Conservation (phyloP, 2,888 invertebrate species). For the Boloria euphrosyne region DNA sequence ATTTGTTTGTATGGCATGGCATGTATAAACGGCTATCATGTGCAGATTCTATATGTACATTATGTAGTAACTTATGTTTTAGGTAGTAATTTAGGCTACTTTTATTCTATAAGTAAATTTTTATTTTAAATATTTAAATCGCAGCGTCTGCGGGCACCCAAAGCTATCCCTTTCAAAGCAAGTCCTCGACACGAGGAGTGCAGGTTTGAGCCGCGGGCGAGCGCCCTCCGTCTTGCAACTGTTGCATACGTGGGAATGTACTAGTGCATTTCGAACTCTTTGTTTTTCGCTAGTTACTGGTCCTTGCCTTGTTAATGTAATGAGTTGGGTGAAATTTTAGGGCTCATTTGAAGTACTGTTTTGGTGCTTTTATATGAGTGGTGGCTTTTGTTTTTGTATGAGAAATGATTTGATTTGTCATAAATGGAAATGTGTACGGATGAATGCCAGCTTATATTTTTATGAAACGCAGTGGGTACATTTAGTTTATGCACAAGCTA, state of each 20-base stretch:
- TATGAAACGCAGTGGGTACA: too few species aligned
- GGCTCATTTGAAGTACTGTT: conserved; percentile 24
- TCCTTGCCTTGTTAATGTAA: conserved; percentile 32
- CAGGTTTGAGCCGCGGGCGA: conserved; percentile 33
- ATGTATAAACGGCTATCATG: too few species aligned
- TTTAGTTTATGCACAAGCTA: too few species aligned
- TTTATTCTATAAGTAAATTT: not conserved
- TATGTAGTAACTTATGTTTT: too few species aligned
- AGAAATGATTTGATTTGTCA: not conserved
- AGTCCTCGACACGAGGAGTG: conserved; percentile 31
- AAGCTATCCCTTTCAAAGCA: conserved; percentile 37
- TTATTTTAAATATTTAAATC: not conserved
- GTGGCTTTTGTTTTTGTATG: not conserved
- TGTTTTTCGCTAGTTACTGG: conserved; percentile 29
- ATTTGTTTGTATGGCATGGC: too few species aligned
- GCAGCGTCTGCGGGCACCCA: conserved; percentile 5
- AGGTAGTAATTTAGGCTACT: not conserved
- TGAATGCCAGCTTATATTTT: too few species aligned
- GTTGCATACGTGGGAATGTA: conserved; percentile 33
- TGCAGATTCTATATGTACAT: too few species aligned
- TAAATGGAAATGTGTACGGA: not conserved
- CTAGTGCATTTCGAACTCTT: conserved; percentile 26
- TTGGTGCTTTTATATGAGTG: conserved; percentile 7
- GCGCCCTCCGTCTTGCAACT: conserved; percentile 35
- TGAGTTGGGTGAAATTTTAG: conserved; percentile 26